phyloP scores from a whole-genome alignment of 2,888 invertebrate species.

The Leptinotarsa peninsularis region DNA sequence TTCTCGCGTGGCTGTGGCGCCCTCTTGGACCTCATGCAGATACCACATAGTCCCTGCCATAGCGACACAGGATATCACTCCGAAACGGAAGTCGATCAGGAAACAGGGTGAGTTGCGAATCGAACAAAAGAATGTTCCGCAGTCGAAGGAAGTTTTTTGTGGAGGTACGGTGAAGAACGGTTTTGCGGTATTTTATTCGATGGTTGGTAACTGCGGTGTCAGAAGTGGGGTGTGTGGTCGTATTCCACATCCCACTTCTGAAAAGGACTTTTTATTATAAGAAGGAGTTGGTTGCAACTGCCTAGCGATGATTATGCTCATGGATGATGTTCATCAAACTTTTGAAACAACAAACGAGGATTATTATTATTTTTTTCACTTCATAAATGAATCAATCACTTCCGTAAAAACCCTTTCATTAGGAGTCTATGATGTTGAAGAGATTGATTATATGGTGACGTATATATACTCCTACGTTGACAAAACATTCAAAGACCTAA shows the following conservation, averaged over 20 bases:
- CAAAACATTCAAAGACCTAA: no score
- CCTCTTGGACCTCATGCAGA: constrained; percentile 81
- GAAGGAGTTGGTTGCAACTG: no score
- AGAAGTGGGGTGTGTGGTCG: not conserved
- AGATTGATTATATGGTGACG: no score
- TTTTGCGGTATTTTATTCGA: not conserved
- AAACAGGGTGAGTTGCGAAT: constrained; percentile 57
- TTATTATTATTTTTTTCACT: no score
- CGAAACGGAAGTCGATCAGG: constrained; percentile 74
- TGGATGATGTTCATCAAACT: no score
- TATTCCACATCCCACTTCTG: not conserved
- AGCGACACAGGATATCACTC: constrained; percentile 86
- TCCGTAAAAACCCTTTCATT: no score
- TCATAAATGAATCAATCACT: no score
- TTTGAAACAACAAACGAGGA: no score
- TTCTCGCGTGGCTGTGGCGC: constrained; percentile 81
- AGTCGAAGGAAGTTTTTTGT: not conserved
- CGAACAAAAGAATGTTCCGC: not conserved
- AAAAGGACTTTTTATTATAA: no score
- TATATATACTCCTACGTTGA: no score
- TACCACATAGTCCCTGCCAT: constrained; percentile 68
- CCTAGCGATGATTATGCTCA: no score
- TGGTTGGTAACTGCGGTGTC: not conserved
- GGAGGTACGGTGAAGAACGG: not conserved
- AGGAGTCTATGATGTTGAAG: no score